Conservation (phyloP, 2,113 vertebrate species). For the Verasper variegatus region DNA sequence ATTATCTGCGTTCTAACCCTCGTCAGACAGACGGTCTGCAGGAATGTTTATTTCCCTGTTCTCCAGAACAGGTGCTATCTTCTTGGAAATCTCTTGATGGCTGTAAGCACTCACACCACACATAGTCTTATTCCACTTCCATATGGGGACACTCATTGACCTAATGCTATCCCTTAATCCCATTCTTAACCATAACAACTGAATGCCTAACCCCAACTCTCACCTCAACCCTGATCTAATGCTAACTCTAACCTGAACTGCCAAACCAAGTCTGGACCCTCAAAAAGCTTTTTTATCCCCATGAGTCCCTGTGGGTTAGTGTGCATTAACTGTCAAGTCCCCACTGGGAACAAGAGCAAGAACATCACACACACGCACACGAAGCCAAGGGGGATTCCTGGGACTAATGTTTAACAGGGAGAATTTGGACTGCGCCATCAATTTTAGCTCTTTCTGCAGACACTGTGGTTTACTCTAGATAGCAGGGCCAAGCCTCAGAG, state of each 20-base stretch:
- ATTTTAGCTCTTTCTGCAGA: constrained; percentile 66
- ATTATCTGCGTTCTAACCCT: background rate
- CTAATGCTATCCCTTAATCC: background rate
- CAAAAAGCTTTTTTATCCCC: background rate
- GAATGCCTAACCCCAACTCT: background rate
- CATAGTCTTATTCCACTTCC: background rate
- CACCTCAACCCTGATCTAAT: background rate
- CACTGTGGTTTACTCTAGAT: constrained; percentile 73
- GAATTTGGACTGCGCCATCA: constrained; percentile 64
- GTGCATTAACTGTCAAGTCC: background rate
- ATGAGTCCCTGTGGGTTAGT: background rate
- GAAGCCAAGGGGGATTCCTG: constrained; percentile 69
- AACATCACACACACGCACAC: constrained; percentile 23
- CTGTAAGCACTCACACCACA: background rate
- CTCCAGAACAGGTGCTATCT: background rate
- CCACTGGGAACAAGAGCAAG: background rate
- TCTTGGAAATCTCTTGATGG: background rate
- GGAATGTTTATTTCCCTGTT: background rate
- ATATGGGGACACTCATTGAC: background rate
- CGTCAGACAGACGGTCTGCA: background rate
- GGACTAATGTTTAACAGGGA: constrained; percentile 77
- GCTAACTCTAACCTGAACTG: background rate
- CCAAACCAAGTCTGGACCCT: background rate
- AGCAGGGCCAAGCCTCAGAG: constrained; percentile 60
- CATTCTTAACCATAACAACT: background rate